Percentiles rank a stretch among this genome's conserved stretches.
Conservation (phyloP, 2,797 vertebrate genomes). For the Tachyglossus aculeatus region DNA sequence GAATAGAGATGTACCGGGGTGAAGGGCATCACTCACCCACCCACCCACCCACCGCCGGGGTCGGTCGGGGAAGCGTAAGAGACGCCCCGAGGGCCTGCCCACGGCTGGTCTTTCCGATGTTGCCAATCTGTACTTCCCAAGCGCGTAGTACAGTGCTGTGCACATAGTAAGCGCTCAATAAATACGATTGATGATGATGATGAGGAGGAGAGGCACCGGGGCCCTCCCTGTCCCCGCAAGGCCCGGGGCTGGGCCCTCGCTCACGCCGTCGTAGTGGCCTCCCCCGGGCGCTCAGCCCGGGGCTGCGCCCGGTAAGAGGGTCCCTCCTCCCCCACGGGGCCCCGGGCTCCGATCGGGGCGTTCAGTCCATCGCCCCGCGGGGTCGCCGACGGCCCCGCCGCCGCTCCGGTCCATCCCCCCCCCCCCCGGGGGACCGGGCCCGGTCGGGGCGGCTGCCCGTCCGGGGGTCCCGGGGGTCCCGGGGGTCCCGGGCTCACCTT, state of each 20-base stretch:
- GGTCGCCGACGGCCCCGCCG: constrained; percentile 38
- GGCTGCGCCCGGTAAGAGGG: neutral
- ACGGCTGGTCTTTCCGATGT: too few species aligned
- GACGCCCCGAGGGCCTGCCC: too few species aligned
- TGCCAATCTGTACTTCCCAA: too few species aligned
- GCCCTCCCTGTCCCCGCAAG: too few species aligned
- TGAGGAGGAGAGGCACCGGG: too few species aligned
- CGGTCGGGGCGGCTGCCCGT: constrained; percentile 39
- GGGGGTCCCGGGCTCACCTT: constrained; percentile 11
- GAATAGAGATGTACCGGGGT: too few species aligned
- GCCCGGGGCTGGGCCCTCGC: constrained; percentile 7
- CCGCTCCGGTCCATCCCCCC: constrained; percentile 32
- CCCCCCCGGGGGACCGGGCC: constrained; percentile 48
- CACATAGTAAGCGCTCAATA: too few species aligned
- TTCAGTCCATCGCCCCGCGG: neutral
- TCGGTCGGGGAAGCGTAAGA: too few species aligned
- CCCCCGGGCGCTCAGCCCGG: neutral
- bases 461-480: constrained; percentile 44
- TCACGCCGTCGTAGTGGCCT: constrained; percentile 42
- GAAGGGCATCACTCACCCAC: too few species aligned
- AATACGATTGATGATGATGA: too few species aligned
- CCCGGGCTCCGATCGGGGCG: constrained; percentile 6
- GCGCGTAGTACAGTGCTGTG: too few species aligned
- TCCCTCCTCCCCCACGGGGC: neutral
- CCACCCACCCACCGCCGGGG: too few species aligned